A percentile compares a stretch with the other conserved stretches of the same genome.
Evolutionary conservation across 2,888 invertebrate species (phyloP).

Genomic region (Creontiades dilutus): DNA sequence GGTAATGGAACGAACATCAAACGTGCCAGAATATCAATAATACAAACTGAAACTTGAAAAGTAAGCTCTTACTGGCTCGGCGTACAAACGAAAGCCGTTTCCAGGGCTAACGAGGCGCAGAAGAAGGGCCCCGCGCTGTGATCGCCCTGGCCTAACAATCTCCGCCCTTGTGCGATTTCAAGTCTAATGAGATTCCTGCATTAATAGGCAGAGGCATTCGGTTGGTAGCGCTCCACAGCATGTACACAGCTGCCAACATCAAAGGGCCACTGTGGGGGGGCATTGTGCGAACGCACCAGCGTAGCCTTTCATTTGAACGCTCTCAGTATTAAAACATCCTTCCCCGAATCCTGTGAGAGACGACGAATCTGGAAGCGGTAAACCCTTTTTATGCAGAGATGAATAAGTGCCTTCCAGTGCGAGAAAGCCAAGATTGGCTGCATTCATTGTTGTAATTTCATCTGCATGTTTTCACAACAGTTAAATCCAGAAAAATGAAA

Average conservation of each 20-base stretch:
- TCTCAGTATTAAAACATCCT: constrained; percentile 25
- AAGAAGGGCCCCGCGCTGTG: neutral
- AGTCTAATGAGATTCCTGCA: constrained; percentile 27
- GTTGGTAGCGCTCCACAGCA: constrained; percentile 16
- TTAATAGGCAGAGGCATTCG: constrained; percentile 13
- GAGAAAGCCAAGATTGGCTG: no score
- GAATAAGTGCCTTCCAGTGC: no score
- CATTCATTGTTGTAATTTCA: no score
- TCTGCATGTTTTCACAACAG: no score
- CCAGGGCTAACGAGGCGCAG: constrained; percentile 25
- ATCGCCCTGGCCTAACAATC: neutral
- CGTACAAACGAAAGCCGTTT: constrained; percentile 30
- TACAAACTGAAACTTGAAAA: constrained; percentile 31
- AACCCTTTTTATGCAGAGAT: neutral
- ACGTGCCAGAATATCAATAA: constrained; percentile 26
- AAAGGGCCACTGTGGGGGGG: neutral
- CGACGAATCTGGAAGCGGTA: neutral
- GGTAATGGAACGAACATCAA: constrained; percentile 24
- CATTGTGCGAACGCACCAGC: neutral
- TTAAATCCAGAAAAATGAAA: no score
- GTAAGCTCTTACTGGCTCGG: neutral
- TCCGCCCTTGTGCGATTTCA: constrained; percentile 25
- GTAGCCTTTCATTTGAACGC: constrained; percentile 23
- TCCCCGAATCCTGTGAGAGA: neutral
- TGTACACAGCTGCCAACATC: constrained; percentile 11